Conservation (phyloP, 1,140 invertebrate species). For the Meloidogyne floridensis region DNA sequence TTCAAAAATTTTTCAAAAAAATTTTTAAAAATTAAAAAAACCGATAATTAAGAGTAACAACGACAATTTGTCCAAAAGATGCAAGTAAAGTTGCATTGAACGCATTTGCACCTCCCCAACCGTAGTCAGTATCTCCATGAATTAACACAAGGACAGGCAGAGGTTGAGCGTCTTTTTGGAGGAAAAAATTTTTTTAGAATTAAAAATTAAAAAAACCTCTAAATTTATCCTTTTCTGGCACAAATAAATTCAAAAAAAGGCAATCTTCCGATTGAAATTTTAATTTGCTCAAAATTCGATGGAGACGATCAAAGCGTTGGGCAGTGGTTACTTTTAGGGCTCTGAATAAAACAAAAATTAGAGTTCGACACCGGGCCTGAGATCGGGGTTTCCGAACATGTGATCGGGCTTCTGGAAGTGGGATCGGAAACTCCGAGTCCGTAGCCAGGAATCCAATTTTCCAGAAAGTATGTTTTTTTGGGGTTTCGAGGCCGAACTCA, state of each 20-base stretch:
- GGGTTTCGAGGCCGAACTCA: neutral
- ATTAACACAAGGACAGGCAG: slow-evolving; percentile 57
- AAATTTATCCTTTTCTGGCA: slow-evolving; percentile 70
- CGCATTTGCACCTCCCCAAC: slow-evolving; percentile 61
- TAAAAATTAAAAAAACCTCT: slow-evolving; percentile 10
- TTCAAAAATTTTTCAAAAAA: neutral
- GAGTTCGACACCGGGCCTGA: too few species aligned
- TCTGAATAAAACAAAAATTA: slow-evolving; percentile 31
- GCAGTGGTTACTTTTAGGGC: slow-evolving; percentile 76
- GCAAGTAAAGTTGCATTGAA: slow-evolving; percentile 62
- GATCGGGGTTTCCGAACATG: too few species aligned
- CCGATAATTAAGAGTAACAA: slow-evolving; percentile 65
- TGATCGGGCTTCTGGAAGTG: too few species aligned
- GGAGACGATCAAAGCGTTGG: slow-evolving; percentile 81
- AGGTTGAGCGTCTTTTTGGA: slow-evolving; percentile 23
- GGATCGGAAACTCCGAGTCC: too few species aligned
- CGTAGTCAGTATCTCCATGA: slow-evolving; percentile 62
- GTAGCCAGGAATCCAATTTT: slow-evolving; percentile 74
- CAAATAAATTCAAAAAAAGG: slow-evolving; percentile 92
- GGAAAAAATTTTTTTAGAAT: slow-evolving; percentile 14
- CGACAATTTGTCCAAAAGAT: slow-evolving; percentile 60
- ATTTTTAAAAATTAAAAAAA: slow-evolving; percentile 46
- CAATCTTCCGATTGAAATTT: slow-evolving; percentile 93
- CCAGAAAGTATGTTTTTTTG: slow-evolving; percentile 10
- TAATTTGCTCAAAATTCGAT: slow-evolving; percentile 80